phyloP scores from a whole-genome alignment of 2,797 vertebrate species.

The Vipera latastei region DNA sequence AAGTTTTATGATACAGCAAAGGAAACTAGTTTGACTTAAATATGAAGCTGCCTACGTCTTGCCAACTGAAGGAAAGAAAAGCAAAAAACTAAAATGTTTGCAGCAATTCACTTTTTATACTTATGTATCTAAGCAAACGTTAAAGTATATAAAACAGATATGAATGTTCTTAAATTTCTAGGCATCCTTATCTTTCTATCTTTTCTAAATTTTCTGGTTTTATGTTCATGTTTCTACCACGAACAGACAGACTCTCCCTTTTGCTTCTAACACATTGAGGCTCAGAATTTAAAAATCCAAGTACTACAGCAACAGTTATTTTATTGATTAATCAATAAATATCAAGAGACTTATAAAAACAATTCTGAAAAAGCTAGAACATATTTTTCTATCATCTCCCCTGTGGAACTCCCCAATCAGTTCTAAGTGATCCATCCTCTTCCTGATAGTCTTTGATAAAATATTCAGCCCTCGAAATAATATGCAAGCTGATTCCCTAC shows the following conservation, averaged over 20 bases:
- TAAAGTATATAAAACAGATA: slow-evolving; percentile 29
- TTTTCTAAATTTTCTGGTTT: neutral
- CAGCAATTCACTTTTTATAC: slow-evolving; percentile 11
- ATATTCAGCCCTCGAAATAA: neutral
- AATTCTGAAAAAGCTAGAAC: neutral
- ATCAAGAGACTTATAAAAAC: neutral
- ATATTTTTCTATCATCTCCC: neutral
- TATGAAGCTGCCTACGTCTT: slow-evolving; percentile 57
- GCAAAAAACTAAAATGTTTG: neutral
- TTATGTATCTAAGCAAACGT: slow-evolving; percentile 37
- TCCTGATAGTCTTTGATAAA: neutral
- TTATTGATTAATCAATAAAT: neutral
- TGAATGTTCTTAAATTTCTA: neutral
- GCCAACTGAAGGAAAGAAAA: slow-evolving; percentile 29
- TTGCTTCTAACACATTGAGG: slow-evolving; percentile 21
- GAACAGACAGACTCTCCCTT: neutral
- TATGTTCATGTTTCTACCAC: neutral
- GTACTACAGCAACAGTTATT: slow-evolving; percentile 6
- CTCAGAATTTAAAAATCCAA: slow-evolving; percentile 35
- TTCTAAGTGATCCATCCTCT: neutral
- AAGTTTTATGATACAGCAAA: slow-evolving; percentile 88
- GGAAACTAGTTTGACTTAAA: slow-evolving; percentile 77
- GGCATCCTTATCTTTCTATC: slow-evolving; percentile 38
- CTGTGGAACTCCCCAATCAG: neutral
- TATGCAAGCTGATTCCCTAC: neutral